A percentile compares a stretch with the other conserved stretches of the same genome.
Conservation (phyloP, 2,797 vertebrate species). For the Myripristis murdjan region DNA sequence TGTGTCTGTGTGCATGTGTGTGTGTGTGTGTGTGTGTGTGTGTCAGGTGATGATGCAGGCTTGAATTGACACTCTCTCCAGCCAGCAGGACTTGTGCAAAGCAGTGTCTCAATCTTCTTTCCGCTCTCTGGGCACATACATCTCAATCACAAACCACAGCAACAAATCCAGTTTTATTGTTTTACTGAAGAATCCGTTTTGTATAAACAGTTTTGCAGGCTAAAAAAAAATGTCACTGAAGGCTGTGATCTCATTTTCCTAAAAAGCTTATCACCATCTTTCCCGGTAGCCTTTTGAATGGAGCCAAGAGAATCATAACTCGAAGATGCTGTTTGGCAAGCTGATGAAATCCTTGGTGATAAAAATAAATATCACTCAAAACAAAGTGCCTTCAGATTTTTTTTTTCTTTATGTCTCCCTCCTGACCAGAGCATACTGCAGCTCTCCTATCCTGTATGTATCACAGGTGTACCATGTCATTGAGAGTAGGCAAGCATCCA, state of each 20-base stretch:
- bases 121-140: background rate
- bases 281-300: background rate
- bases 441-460: constrained; percentile 45
- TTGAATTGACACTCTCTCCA: constrained; percentile 40
- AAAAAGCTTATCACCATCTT: background rate
- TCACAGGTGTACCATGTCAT: constrained; percentile 59
- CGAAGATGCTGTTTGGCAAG: background rate
- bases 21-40: background rate
- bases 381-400: constrained; percentile 46
- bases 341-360: background rate
- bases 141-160: constrained; percentile 13
- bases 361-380: constrained; percentile 27
- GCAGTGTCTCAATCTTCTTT: constrained; percentile 21
- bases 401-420: constrained; percentile 30
- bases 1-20: background rate
- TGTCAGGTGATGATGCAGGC: constrained; percentile 30
- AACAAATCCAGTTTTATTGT: background rate
- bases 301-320: background rate
- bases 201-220: background rate
- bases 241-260: too few species aligned
- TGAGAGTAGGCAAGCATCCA: constrained; percentile 31
- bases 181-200: background rate
- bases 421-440: constrained; percentile 18
- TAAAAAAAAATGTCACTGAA: background rate
- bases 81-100: constrained; percentile 25